A percentile compares a stretch with the other conserved stretches of the same genome.
Evolutionary conservation across 2,113 vertebrate genomes (phyloP).

Genomic region (Ibidorhyncha struthersii): DNA sequence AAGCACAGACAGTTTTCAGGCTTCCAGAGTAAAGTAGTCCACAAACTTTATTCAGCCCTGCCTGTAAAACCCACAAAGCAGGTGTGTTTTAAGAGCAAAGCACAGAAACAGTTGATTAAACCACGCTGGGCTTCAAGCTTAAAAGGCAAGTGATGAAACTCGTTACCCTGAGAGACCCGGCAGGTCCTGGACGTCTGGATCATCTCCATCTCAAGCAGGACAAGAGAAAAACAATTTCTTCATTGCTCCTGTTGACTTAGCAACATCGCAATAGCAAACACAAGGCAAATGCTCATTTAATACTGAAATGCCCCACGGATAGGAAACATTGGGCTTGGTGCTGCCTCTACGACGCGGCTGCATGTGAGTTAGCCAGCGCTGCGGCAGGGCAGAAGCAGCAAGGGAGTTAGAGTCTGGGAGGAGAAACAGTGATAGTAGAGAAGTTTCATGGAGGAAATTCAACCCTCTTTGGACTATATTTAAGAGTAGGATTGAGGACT

Average conservation of each 20-base stretch:
- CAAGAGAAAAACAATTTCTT: background rate
- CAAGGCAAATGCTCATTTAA: background rate
- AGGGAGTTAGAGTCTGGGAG: background rate
- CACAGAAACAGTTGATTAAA: background rate
- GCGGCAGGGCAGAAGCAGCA: background rate
- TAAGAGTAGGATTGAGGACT: background rate
- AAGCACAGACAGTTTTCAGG: background rate
- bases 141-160: background rate
- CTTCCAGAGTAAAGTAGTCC: background rate
- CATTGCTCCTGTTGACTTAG: background rate
- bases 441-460: background rate
- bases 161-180: background rate
- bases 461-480: background rate
- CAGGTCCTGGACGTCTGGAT: background rate
- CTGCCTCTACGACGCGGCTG: background rate
- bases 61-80: background rate
- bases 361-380: accelerated
- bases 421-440: background rate
- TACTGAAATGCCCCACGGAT: background rate
- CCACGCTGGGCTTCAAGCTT: background rate
- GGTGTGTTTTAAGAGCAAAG: background rate
- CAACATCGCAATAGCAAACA: background rate
- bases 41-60: background rate
- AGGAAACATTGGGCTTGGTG: background rate
- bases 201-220: background rate